Evolutionary conservation across 1,140 invertebrate genomes (phyloP), one percentile per base, ranked within the genome.

Genomic region (Asobara japonica): DNA sequence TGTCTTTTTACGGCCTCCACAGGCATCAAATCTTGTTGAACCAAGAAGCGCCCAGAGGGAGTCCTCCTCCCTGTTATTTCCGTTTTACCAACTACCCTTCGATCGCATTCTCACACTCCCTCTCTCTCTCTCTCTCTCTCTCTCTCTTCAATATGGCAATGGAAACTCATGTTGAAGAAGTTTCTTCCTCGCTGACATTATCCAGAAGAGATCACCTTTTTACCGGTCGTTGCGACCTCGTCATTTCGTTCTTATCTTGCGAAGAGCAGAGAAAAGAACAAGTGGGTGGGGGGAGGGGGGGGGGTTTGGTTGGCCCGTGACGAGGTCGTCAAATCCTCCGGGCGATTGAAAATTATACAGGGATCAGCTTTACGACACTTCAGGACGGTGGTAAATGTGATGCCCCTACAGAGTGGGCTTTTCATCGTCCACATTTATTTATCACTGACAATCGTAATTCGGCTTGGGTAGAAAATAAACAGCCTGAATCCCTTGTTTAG

Each of bases 311-410:
- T 71, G 73, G 72, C 76, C 76, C 78, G 77, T 85, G 85, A 86
- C 84, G 86, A 83, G 85, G 80, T 86, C 85, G 84, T 86, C 85
- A 87, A 87, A 87, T 86, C 82, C 85, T 78, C 78, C 71, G 78
- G 62, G 74, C 84, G 84, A 87, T 88, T 87, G 85, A 88, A 87
- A 88, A 87, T 88, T 88, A 87, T 88, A 86, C 87, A 87, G 84
- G 84, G 85, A 88, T 88, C 84, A 85, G 80, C 82, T 86, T 88
- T 87, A 88, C 82, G 85, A 88, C 64, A 79, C 60, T 30, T 7
- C 13, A 31, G 60, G 27, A 62, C 18, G 13, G 25, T 62, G 27
- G 25, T 30, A 8, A 62, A 30, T 11, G 51, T 56, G 71, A 76
- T 77, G 77, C 79, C 82, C n/a, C 82, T 80, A 82, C 25, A 31